phyloP scores from a whole-genome alignment of 2,113 vertebrate genomes.

The Empidonax alnorum region DNA sequence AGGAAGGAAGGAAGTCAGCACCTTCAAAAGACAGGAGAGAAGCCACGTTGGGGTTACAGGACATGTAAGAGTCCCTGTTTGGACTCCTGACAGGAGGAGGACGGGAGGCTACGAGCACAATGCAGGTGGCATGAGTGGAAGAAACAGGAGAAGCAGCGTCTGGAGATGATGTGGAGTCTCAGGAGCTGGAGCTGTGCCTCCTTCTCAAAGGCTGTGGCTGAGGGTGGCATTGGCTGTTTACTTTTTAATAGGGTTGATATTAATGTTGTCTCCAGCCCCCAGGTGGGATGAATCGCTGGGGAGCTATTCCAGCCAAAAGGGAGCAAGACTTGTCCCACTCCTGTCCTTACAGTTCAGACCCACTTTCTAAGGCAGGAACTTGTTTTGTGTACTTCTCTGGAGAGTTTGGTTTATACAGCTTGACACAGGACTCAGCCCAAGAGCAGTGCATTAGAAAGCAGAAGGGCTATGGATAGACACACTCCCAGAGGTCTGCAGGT shows the following conservation, averaged over 20 bases:
- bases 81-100: neutral
- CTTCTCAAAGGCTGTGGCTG: neutral
- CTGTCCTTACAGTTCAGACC: neutral
- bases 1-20: neutral
- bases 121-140: neutral
- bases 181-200: neutral
- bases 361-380: neutral
- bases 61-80: neutral
- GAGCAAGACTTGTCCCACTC: neutral
- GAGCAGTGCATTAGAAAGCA: constrained; percentile 34
- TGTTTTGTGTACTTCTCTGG: constrained; percentile 1
- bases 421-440: neutral
- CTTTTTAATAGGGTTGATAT: neutral
- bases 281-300: neutral
- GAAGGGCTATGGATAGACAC: neutral
- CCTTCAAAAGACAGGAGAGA: neutral
- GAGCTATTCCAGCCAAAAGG: neutral
- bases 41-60: neutral
- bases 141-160: neutral
- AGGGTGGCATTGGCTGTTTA: neutral
- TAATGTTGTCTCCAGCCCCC: neutral
- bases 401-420: neutral
- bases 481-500: constrained; percentile 16
- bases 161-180: neutral
- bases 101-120: neutral